These are phyloP conservation scores for Bombus polaris DNA, from an alignment of 1,140 invertebrate species.

Conservation along the genomic window DNA sequence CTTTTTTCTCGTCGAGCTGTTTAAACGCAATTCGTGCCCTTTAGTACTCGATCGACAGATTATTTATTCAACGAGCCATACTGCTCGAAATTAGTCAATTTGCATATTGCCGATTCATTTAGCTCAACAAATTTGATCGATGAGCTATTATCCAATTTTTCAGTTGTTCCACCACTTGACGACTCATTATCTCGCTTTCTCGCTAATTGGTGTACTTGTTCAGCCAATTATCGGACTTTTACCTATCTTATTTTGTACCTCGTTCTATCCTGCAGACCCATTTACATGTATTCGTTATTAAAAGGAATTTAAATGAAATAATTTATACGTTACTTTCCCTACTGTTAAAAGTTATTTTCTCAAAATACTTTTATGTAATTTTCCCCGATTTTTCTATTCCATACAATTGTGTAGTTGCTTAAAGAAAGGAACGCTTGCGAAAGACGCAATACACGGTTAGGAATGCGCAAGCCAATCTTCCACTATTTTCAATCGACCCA, in stretches of 20 bases:
- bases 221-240: background rate
- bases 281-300: background rate
- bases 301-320: background rate
- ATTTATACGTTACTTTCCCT: accelerated
- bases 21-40: background rate
- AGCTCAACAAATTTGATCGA: background rate
- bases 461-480: background rate
- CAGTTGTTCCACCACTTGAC: background rate
- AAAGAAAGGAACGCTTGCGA: background rate
- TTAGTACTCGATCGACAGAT: background rate
- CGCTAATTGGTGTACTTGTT: background rate
- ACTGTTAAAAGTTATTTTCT: background rate
- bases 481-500: background rate
- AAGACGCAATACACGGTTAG: background rate
- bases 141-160: slow-evolving; percentile 2
- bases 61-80: background rate
- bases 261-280: too few relatives aligned
- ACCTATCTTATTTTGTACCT: background rate
- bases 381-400: background rate
- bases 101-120: background rate
- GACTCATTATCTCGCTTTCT: background rate
- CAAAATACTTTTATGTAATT: background rate
- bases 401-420: background rate
- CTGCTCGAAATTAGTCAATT: background rate
- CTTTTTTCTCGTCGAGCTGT: background rate